These are phyloP conservation scores for Melikaiella ostensackeni DNA, from an alignment of 2,888 invertebrate genomes.

Conservation along the genomic window DNA sequence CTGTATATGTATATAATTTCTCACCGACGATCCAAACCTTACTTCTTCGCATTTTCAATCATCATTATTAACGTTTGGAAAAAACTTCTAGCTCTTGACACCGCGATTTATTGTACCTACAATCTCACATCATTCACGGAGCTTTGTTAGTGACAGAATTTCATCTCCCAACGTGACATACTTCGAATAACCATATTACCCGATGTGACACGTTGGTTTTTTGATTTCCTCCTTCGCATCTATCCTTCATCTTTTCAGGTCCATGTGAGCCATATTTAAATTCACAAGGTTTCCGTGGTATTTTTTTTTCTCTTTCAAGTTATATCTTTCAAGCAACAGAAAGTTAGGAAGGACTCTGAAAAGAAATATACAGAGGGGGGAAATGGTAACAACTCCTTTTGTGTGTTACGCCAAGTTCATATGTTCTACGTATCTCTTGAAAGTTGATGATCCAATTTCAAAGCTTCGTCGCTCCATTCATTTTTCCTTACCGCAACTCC, in stretches of 20 bases:
- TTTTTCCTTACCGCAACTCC: not conserved
- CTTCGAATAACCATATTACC: conserved; percentile 7
- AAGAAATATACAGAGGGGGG: too few relatives aligned
- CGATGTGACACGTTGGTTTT: not conserved
- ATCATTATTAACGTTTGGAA: not conserved
- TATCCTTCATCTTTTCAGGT: not conserved
- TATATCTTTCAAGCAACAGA: not conserved
- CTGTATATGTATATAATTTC: too few relatives aligned
- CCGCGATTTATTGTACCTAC: conserved; percentile 4
- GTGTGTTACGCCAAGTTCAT: not conserved
- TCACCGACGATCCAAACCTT: too few relatives aligned
- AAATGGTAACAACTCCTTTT: not conserved
- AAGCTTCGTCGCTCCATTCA: conserved; percentile 22
- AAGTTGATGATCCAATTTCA: conserved; percentile 23
- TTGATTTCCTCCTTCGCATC: not conserved
- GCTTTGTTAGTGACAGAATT: conserved; percentile 15
- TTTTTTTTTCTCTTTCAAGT: not conserved
- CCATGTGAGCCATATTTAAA: not conserved
- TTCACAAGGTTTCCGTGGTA: not conserved
- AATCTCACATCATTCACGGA: conserved; percentile 13
- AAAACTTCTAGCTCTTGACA: not conserved
- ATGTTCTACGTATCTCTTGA: not conserved
- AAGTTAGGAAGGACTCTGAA: not conserved
- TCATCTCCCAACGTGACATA: conserved; percentile 17
- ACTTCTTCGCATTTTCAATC: not conserved